Evolutionary conservation across 2,888 invertebrate genomes (phyloP).

Genomic region (Operophtera brumata): DNA sequence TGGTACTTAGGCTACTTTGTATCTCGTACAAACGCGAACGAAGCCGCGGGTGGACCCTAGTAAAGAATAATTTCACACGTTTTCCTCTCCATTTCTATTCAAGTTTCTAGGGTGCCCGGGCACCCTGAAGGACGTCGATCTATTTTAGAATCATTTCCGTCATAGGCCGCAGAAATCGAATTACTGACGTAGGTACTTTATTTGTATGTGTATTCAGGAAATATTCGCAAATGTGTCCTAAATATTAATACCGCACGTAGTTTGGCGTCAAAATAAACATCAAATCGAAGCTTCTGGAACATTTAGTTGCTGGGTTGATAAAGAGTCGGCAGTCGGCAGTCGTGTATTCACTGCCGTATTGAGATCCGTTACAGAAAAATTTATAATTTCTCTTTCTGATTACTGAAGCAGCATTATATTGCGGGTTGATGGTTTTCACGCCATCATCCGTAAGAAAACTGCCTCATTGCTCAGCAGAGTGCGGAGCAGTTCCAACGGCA

Average conservation of each 20-base stretch:
- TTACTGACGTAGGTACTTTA: constrained; percentile 17
- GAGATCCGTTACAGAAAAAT: neutral
- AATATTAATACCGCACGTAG: constrained; percentile 13
- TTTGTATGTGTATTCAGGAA: constrained; percentile 23
- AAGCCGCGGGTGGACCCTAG: no score
- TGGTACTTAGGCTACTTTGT: neutral
- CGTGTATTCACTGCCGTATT: neutral
- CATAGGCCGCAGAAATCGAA: constrained; percentile 19
- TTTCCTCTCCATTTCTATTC: neutral
- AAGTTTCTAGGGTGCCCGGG: constrained; percentile 11
- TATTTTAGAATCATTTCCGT: constrained; percentile 24
- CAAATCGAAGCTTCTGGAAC: constrained; percentile 20
- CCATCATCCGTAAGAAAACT: no score
- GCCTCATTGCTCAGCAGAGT: no score
- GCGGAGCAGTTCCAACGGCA: no score
- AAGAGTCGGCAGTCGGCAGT: neutral
- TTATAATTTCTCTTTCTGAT: no score
- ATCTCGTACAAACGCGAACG: no score
- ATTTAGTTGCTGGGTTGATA: neutral
- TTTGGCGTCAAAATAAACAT: constrained; percentile 19
- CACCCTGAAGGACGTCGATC: constrained; percentile 9
- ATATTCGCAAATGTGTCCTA: constrained; percentile 24
- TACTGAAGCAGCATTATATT: no score
- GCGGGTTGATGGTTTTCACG: no score
- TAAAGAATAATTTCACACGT: neutral